A percentile compares a stretch with the other conserved stretches of the same genome.
Conservation (phyloP, 2,888 invertebrate species). For the Lasioglossum morio region DNA sequence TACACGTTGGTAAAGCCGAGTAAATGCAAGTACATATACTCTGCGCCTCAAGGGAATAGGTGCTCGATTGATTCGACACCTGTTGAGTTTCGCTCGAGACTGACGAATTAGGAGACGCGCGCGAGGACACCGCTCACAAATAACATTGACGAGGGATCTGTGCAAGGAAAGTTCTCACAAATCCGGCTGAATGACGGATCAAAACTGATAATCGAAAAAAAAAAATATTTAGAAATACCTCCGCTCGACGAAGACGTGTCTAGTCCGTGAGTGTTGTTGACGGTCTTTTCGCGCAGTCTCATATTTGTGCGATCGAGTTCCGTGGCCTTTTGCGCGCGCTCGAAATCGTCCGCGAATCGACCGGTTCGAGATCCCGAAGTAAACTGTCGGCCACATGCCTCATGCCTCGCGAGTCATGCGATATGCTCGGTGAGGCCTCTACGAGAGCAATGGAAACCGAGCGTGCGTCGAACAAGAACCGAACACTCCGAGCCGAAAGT, state of each 20-base stretch:
- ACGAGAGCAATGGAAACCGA: slow-evolving; percentile 51
- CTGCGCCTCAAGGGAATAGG: not conserved
- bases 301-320: slow-evolving; percentile 34
- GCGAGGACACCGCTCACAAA: not conserved
- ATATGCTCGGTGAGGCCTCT: slow-evolving; percentile 60
- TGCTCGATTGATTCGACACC: slow-evolving; percentile 19
- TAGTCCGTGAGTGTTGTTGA: slow-evolving; percentile 29
- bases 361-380: slow-evolving; percentile 72
- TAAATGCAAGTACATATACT: not conserved
- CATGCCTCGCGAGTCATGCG: slow-evolving; percentile 61
- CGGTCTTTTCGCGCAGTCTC: slow-evolving; percentile 41
- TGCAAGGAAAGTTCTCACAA: not conserved
- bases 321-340: not conserved
- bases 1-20: not conserved
- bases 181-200: not conserved
- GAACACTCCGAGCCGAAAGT: slow-evolving; percentile 7
- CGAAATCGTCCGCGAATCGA: slow-evolving; percentile 54
- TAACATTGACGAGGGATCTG: not conserved
- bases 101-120: not conserved
- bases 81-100: slow-evolving; percentile 34
- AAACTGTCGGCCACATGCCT: slow-evolving; percentile 76
- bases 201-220: not conserved
- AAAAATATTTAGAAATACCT: slow-evolving; percentile 44
- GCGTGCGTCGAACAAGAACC: slow-evolving; percentile 31
- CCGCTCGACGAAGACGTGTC: slow-evolving; percentile 29